phyloP scores from a whole-genome alignment of 2,888 invertebrate genomes.

The Cyaniris semiargus region DNA sequence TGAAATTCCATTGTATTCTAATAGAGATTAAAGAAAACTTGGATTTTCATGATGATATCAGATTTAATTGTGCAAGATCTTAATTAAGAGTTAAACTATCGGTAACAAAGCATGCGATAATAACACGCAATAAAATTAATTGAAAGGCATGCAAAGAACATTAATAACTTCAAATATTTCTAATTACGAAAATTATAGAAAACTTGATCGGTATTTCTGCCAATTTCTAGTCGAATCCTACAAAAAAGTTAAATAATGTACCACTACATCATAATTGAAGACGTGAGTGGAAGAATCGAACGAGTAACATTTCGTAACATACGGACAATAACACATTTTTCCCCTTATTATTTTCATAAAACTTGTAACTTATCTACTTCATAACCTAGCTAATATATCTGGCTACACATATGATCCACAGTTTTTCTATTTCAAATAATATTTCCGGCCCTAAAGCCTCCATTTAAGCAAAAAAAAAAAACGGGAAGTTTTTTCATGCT shows the following conservation, averaged over 20 bases:
- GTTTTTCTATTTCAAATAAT: no score
- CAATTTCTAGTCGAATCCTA: background rate
- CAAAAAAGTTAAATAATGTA: background rate
- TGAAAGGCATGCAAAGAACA: background rate
- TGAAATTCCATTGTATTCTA: background rate
- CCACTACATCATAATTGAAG: no score
- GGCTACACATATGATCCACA: no score
- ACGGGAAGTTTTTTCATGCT: no score
- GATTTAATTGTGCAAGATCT: constrained; percentile 1
- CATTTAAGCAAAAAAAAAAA: no score
- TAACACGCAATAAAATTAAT: background rate
- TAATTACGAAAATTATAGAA: background rate
- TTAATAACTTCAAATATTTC: background rate
- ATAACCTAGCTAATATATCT: no score
- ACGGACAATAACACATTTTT: no score
- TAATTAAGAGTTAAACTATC: constrained; percentile 10
- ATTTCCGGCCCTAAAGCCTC: no score
- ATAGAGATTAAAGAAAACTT: background rate
- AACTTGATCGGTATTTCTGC: background rate
- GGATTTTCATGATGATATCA: constrained; percentile 4
- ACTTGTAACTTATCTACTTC: no score
- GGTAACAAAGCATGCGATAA: background rate
- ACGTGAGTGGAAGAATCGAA: no score
- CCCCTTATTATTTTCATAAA: no score
- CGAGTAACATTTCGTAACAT: no score